A percentile compares a stretch with the other conserved stretches of the same genome.
phyloP scores from a whole-genome alignment of 1,140 invertebrate species.

The Saccostrea cuccullata region DNA sequence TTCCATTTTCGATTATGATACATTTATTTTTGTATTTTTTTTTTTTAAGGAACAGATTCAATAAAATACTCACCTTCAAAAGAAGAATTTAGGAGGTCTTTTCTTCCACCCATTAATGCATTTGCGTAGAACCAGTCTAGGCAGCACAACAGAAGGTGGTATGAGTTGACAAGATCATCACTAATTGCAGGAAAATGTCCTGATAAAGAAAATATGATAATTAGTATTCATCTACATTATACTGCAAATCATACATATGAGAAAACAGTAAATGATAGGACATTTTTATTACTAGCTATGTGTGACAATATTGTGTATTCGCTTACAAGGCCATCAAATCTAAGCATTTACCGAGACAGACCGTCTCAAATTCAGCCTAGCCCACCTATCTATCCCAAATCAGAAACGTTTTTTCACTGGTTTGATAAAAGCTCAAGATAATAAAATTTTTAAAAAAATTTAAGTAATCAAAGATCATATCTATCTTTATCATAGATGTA shows the following conservation, averaged over 20 bases:
- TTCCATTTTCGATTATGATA: neutral
- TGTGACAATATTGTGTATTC: too few species aligned
- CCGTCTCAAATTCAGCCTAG: too few species aligned
- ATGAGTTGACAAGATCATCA: slow-evolving; percentile 96
- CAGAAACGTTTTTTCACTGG: too few species aligned
- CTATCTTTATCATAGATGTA: too few species aligned
- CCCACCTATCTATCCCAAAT: too few species aligned
- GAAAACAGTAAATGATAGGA: neutral
- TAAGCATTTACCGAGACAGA: too few species aligned
- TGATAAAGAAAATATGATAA: slow-evolving; percentile 58
- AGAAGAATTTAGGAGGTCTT: slow-evolving; percentile 90
- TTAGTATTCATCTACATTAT: too few species aligned
- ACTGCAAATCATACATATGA: neutral
- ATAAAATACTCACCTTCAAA: slow-evolving; percentile 85
- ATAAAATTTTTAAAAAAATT: too few species aligned
- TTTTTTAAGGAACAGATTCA: neutral
- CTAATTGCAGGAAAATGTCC: slow-evolving; percentile 84
- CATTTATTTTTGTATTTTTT: neutral
- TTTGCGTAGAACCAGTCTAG: slow-evolving; percentile 94
- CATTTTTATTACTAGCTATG: too few species aligned
- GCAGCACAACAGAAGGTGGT: slow-evolving; percentile 93
- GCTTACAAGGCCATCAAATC: too few species aligned
- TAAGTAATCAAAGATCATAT: too few species aligned
- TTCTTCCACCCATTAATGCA: slow-evolving; percentile 88
- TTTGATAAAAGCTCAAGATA: too few species aligned